phyloP scores from a whole-genome alignment of 2,888 invertebrate genomes.

The Unio pictorum region DNA sequence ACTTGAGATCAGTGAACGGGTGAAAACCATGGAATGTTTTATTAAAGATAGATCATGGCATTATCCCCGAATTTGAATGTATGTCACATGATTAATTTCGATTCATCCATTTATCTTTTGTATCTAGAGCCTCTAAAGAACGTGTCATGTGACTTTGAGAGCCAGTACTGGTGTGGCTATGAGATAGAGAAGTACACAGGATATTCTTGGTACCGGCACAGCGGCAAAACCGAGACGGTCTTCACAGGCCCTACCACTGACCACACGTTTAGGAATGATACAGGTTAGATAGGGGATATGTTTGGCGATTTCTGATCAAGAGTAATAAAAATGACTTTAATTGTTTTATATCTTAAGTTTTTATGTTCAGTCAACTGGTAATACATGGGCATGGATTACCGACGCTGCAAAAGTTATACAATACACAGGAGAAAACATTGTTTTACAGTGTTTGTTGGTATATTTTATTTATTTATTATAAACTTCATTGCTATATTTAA shows the following conservation, averaged over 20 bases:
- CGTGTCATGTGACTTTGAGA: constrained; percentile 61
- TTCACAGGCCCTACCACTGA: constrained; percentile 55
- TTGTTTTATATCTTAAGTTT: neutral
- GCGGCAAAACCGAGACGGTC: constrained; percentile 52
- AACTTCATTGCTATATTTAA: too few relatives aligned
- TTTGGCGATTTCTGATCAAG: neutral
- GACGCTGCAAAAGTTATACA: neutral
- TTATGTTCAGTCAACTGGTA: neutral
- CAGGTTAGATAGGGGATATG: constrained; percentile 22
- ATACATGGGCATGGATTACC: neutral
- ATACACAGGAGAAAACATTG: neutral
- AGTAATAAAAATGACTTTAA: too few relatives aligned
- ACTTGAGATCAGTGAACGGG: too few relatives aligned
- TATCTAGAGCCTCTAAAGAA: constrained; percentile 38
- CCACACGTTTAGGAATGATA: constrained; percentile 43
- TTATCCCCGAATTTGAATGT: too few relatives aligned
- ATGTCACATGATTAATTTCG: neutral
- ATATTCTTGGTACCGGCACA: constrained; percentile 37
- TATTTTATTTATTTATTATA: too few relatives aligned
- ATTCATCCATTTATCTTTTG: neutral
- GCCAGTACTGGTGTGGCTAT: constrained; percentile 60
- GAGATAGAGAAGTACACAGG: constrained; percentile 22
- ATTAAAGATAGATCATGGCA: too few relatives aligned
- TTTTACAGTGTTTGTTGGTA: neutral
- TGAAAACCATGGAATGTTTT: too few relatives aligned